Evolutionary conservation across 2,797 vertebrate genomes (phyloP).

Genomic region (Cacajao melanocephalus): DNA sequence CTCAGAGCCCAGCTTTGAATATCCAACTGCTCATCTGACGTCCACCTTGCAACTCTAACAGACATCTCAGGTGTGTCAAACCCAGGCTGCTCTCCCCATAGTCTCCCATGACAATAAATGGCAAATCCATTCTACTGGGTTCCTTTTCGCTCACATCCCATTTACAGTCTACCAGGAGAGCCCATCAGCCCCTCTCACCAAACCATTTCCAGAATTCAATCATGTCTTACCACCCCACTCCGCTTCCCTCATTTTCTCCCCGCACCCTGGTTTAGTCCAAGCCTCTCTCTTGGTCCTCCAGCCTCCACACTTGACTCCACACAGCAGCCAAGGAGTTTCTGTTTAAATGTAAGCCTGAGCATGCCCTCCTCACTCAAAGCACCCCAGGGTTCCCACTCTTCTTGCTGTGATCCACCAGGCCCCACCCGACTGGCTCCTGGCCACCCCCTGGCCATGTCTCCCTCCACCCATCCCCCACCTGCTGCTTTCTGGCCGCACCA

Average conservation of each 20-base stretch:
- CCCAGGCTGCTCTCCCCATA: background rate
- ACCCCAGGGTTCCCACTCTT: background rate
- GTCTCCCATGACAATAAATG: rapidly evolving
- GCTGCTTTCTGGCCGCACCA: rapidly evolving
- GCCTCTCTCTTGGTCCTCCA: background rate
- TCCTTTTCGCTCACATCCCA: too few relatives aligned
- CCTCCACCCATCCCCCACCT: background rate
- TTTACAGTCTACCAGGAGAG: background rate
- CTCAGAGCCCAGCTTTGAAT: background rate
- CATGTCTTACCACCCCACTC: background rate
- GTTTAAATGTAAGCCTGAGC: background rate
- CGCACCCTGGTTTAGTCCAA: background rate
- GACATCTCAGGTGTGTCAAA: background rate
- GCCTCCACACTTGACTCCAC: background rate
- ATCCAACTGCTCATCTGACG: background rate
- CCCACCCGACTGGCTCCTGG: background rate
- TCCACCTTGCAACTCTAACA: background rate
- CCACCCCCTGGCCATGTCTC: background rate
- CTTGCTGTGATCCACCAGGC: background rate
- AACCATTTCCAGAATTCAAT: too few relatives aligned
- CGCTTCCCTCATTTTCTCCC: rapidly evolving
- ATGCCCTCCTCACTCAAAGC: too few relatives aligned
- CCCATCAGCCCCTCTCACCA: background rate
- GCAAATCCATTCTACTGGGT: background rate
- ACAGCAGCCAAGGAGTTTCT: background rate